Base-by-base conservation (phyloP, 2,888 invertebrate genomes). In the Romanomermis culicivorax region DNA sequence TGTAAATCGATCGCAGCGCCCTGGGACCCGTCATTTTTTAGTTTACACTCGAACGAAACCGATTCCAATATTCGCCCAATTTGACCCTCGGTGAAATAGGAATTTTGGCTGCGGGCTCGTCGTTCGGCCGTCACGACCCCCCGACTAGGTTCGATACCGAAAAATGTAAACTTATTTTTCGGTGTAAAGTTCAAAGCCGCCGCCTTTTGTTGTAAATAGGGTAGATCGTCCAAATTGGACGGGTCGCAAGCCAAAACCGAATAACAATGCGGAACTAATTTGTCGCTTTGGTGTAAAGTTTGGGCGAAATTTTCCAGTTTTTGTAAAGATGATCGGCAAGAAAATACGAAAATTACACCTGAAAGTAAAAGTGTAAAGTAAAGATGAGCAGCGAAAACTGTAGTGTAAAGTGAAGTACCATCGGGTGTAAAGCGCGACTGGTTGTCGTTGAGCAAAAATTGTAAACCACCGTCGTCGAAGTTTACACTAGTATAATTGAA, bases 171-270 rank as follows among this genome's bases (percentile, higher is more conserved):
- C 11, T 36, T 17, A 36, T 36, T 36, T 36, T 36, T 36, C 17
- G 36, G 36, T 68, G 84, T 84, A 58, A 85, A 74, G 60, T 42
- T 47, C 25, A 49, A 29, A 11, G 11, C 4, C 4, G 3, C 11
- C 17, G 52, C 53, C 30, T 83, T 68, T 85, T 85, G 84, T 58
- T 85, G 79, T 55, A 91, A 75, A 65, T 82, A 79, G 59, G 82
- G 77, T n/a, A 83, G 75, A 68, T 86, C 87, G 64, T 83, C 81
- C 69, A 87, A 85, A 68, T 85, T 79, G 57, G 76, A 76, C 17
- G 82, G 77, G 71, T 87, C 85, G 68, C 85, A 84, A 27, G 86
- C 81, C 69, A 88, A 85, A 73, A 91, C 80, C 63, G 91, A 78
- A n/a, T n/a, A n/a, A n/a, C n/a, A n/a, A n/a, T n/a, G n/a, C n/a